phyloP scores from a whole-genome alignment of 2,888 invertebrate genomes.

The Beris chalybata region DNA sequence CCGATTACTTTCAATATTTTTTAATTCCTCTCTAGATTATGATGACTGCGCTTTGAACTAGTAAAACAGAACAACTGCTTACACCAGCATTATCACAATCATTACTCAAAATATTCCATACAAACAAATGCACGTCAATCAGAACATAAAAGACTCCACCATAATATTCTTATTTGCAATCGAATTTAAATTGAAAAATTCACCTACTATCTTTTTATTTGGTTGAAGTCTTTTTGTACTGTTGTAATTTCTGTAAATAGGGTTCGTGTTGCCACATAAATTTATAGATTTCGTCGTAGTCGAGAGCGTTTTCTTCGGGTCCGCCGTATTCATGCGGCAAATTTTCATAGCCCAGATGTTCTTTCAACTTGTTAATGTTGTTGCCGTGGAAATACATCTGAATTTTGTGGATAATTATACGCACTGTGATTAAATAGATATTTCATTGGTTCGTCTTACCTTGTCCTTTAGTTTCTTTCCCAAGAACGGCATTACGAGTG shows the following conservation, averaged over 20 bases:
- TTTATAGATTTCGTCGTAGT: constrained; percentile 47
- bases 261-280: constrained; percentile 43
- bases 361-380: constrained; percentile 48
- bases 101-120: no score
- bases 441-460: constrained; percentile 41
- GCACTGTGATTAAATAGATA: background rate
- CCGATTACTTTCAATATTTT: no score
- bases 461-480: constrained; percentile 49
- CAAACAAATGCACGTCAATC: no score
- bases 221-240: constrained; percentile 16
- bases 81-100: no score
- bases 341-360: constrained; percentile 49
- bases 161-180: no score
- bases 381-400: constrained; percentile 50
- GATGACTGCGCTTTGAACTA: no score
- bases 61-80: no score
- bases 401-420: constrained; percentile 2
- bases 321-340: constrained; percentile 52
- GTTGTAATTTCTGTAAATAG: constrained; percentile 18
- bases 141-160: no score
- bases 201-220: background rate
- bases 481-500: constrained; percentile 50
- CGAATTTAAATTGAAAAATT: background rate
- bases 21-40: no score
- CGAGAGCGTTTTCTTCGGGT: constrained; percentile 46